Evolutionary conservation across 2,888 invertebrate genomes (phyloP).

Genomic region (Spodoptera exigua): DNA sequence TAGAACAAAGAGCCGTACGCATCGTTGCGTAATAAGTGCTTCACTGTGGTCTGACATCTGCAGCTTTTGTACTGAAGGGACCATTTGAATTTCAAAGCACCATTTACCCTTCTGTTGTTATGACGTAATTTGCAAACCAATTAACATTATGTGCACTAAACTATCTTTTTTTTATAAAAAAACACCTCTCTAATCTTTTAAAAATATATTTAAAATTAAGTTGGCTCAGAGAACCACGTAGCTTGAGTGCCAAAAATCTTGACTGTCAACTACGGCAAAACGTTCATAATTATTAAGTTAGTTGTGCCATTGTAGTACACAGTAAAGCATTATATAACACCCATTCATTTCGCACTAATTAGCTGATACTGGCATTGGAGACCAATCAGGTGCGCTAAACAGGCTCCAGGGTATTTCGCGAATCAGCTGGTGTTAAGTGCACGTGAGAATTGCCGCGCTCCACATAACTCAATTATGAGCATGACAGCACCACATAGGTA

Average conservation of each 20-base stretch:
- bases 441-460: slow-evolving; percentile 82
- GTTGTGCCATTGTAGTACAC: slow-evolving; percentile 10
- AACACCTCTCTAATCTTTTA: neutral
- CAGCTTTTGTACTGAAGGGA: slow-evolving; percentile 31
- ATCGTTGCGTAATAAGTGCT: slow-evolving; percentile 43
- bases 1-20: slow-evolving; percentile 50
- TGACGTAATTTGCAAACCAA: neutral
- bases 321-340: slow-evolving; percentile 20
- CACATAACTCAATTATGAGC: slow-evolving; percentile 85
- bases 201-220: too few species aligned
- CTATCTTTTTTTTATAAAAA: too few species aligned
- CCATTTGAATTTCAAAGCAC: slow-evolving; percentile 38
- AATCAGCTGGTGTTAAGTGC: slow-evolving; percentile 82
- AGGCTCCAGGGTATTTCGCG: slow-evolving; percentile 76
- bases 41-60: slow-evolving; percentile 35
- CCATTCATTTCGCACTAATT: slow-evolving; percentile 48
- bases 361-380: slow-evolving; percentile 65
- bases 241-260: too few species aligned
- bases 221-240: too few species aligned
- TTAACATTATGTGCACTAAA: neutral
- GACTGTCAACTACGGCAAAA: neutral
- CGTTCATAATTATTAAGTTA: slow-evolving; percentile 2
- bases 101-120: slow-evolving; percentile 1
- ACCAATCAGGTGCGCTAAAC: slow-evolving; percentile 71
- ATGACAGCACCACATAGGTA: slow-evolving; percentile 64